A percentile compares a stretch with the other conserved stretches of the same genome.
Evolutionary conservation across 1,140 invertebrate species (phyloP).

Genomic region (Heliconius nattereri): DNA sequence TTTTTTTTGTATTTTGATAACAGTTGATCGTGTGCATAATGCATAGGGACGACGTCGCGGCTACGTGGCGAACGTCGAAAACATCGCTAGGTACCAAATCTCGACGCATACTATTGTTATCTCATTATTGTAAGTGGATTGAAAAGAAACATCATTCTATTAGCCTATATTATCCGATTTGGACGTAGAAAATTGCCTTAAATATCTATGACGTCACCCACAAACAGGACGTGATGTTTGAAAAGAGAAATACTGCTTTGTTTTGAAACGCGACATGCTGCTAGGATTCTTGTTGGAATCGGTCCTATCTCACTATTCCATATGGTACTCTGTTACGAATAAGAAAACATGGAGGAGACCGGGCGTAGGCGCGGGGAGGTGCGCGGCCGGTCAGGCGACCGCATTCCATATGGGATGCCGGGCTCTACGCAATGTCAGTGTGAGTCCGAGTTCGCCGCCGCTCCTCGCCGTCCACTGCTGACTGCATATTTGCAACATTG

Average conservation of each 20-base stretch:
- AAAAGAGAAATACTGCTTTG: constrained; percentile 31
- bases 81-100: constrained; percentile 2
- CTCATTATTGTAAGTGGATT: constrained; percentile 16
- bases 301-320: constrained; percentile 69
- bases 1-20: constrained; percentile 58
- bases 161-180: constrained; percentile 5
- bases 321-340: constrained; percentile 72
- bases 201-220: constrained; percentile 49
- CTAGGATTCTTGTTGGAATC: constrained; percentile 65
- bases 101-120: constrained; percentile 18
- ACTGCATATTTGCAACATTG: constrained; percentile 65
- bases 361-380: constrained; percentile 69
- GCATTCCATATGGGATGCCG: constrained; percentile 79
- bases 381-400: constrained; percentile 75
- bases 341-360: constrained; percentile 75
- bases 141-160: constrained; percentile 10
- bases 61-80: constrained; percentile 63
- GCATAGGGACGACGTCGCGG: constrained; percentile 52
- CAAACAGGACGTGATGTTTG: constrained; percentile 43
- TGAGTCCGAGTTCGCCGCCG: constrained; percentile 58
- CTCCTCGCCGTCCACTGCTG: constrained; percentile 47
- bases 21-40: constrained; percentile 40
- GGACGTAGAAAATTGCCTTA: constrained; percentile 23
- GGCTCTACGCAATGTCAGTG: constrained; percentile 79
- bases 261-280: constrained; percentile 30